Evolutionary conservation across 2,113 vertebrate species (phyloP).

Genomic region (Alligator sinensis): DNA sequence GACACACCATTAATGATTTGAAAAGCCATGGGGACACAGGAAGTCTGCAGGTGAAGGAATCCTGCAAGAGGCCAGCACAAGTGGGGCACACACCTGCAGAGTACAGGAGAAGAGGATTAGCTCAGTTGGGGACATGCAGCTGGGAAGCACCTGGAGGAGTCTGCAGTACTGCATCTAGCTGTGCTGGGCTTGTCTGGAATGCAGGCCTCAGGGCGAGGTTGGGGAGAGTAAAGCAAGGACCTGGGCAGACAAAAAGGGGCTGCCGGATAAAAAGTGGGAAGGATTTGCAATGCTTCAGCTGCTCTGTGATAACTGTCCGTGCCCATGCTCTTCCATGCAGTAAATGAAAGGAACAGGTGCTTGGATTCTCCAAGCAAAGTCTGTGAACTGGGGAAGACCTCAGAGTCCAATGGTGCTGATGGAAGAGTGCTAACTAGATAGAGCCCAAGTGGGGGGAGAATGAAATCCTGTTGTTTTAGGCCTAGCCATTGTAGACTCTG

Average conservation of each 20-base stretch:
- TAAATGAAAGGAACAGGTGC: background rate
- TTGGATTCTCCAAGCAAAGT: background rate
- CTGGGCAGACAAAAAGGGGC: too few relatives aligned
- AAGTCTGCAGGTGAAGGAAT: background rate
- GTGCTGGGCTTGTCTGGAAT: background rate
- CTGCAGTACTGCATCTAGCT: background rate
- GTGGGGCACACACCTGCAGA: background rate
- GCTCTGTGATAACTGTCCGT: too few relatives aligned
- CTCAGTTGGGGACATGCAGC: background rate
- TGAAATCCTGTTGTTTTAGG: background rate
- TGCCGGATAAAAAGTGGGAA: background rate
- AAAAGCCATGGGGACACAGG: too few relatives aligned
- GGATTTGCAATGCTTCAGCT: too few relatives aligned
- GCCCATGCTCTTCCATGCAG: background rate
- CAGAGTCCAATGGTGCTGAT: rapidly evolving
- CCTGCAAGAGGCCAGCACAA: background rate
- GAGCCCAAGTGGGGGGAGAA: rapidly evolving
- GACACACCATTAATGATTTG: too few relatives aligned
- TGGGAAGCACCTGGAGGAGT: background rate
- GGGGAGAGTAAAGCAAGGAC: too few relatives aligned
- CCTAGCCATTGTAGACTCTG: background rate
- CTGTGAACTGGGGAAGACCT: background rate
- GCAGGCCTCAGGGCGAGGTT: background rate
- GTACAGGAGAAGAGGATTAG: background rate
- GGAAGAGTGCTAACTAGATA: background rate